These are phyloP conservation scores for Anolis apletophallus DNA, from an alignment of 2,797 vertebrate species.

Conservation along the genomic window DNA sequence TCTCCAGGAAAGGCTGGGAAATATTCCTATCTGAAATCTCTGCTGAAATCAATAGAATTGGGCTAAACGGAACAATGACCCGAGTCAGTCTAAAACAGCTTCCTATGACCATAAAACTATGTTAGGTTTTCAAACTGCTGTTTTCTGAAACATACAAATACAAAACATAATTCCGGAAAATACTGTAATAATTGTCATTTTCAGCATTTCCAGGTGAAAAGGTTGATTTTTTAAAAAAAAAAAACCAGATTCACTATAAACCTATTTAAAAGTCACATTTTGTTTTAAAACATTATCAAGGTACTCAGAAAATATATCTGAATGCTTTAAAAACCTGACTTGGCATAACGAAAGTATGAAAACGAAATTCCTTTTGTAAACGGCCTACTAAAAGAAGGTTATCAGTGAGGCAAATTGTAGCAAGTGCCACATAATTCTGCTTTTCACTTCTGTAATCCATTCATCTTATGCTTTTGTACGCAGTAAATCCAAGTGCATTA, in stretches of 20 bases:
- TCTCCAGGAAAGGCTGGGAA: too few relatives aligned
- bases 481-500: slow-evolving; percentile 36
- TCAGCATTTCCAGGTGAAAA: not conserved
- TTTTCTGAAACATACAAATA: not conserved
- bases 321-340: not conserved
- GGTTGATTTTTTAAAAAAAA: not conserved
- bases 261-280: slow-evolving; percentile 1
- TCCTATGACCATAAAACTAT: not conserved
- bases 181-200: not conserved
- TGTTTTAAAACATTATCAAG: slow-evolving; percentile 4
- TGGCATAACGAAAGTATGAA: slow-evolving; percentile 13
- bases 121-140: not conserved
- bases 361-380: slow-evolving; percentile 13
- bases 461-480: slow-evolving; percentile 48
- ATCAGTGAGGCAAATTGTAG: slow-evolving; percentile 16
- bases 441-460: slow-evolving; percentile 41
- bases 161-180: not conserved
- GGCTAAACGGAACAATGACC: too few relatives aligned
- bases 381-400: slow-evolving; percentile 6
- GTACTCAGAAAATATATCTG: not conserved
- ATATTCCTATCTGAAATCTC: too few relatives aligned
- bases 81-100: too few relatives aligned
- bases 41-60: too few relatives aligned
- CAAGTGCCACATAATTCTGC: slow-evolving; percentile 35
- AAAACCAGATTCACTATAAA: not conserved